Conservation (phyloP, 2,888 invertebrate genomes). For the Andrena marginata region DNA sequence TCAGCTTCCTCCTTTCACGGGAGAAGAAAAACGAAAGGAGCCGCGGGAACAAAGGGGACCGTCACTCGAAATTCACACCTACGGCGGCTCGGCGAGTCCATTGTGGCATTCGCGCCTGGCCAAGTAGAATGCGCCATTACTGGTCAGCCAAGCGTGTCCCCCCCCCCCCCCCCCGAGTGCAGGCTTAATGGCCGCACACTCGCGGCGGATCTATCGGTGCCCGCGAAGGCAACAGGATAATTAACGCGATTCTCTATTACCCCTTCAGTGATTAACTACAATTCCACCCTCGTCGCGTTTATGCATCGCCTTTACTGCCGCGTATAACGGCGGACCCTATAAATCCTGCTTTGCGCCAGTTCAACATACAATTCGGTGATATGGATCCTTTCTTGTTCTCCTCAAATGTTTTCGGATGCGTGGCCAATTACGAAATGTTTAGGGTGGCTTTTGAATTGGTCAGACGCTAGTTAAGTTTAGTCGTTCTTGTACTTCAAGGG, state of each 20-base stretch:
- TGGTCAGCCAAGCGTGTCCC: constrained; percentile 40
- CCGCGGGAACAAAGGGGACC: constrained; percentile 22
- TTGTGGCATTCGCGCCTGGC: constrained; percentile 28
- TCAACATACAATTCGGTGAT: too few species aligned
- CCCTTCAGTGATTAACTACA: constrained; percentile 2
- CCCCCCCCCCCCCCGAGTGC: too few species aligned
- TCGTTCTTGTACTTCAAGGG: too few species aligned
- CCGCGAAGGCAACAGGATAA: constrained; percentile 19
- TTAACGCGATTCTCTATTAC: constrained; percentile 38
- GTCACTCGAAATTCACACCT: constrained; percentile 35
- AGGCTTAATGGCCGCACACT: constrained; percentile 36
- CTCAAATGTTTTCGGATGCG: too few species aligned
- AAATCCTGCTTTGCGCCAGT: too few species aligned
- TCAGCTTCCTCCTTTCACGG: too few species aligned
- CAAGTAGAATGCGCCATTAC: constrained; percentile 35
- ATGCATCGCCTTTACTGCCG: background rate
- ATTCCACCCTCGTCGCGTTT: background rate
- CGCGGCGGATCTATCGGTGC: constrained; percentile 9
- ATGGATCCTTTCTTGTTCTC: too few species aligned
- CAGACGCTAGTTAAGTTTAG: too few species aligned
- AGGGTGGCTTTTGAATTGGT: too few species aligned
- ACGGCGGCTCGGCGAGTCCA: constrained; percentile 19
- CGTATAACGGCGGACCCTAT: too few species aligned
- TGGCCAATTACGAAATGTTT: too few species aligned
- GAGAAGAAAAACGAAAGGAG: background rate